Evolutionary conservation across 1,140 invertebrate genomes (phyloP), one percentile per base, ranked within the genome.

Genomic region (Drosophila nigromelanica): DNA sequence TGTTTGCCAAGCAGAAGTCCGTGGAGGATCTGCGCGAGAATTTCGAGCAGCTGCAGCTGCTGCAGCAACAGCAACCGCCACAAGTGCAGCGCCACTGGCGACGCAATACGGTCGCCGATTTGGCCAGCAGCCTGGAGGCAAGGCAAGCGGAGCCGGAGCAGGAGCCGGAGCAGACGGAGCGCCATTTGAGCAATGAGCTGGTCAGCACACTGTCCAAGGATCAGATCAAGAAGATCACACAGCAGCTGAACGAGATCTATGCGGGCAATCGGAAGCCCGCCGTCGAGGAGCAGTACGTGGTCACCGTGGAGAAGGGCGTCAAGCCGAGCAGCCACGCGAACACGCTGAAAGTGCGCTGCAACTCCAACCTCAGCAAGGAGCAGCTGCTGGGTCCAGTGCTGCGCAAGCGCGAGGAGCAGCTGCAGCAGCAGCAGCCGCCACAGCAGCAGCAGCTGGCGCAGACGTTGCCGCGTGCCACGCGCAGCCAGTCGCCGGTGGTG

Each of bases 171-270:
- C 73, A 56, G 51, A 12, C 70, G 58, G 83, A 91, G 10, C 71
- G 61, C 69, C 93, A 87, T 93, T 94, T 96, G 18, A 96, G 95
- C 37, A 95, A 94, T 76, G 94, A 95, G 52, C 93, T 97, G 37
- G 97, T 96, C 94, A 97, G 96, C 80, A 97, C 96, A 82, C 92
- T 97, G 43, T 96, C 96, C 1, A 94, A 96, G 91, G 96, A 97
- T 76, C 96, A 97, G 92, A 95, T 97, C 0, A 96, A 94, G 79
- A 95, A 95, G 21, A 93, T 97, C 35, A 97, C 97, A 90, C 95
- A 94, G 81, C 96, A 97, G 80, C 89, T 97, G 5, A 96, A 95
- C 73, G 96, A 97, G 75, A 97, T 97, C 43, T 97, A 97, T 69
- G 95, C 95, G 30, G 85, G 80, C 5, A 80, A 89, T 14, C 73